Conservation (phyloP, 2,888 invertebrate species). For the Drosophila sordidula region DNA sequence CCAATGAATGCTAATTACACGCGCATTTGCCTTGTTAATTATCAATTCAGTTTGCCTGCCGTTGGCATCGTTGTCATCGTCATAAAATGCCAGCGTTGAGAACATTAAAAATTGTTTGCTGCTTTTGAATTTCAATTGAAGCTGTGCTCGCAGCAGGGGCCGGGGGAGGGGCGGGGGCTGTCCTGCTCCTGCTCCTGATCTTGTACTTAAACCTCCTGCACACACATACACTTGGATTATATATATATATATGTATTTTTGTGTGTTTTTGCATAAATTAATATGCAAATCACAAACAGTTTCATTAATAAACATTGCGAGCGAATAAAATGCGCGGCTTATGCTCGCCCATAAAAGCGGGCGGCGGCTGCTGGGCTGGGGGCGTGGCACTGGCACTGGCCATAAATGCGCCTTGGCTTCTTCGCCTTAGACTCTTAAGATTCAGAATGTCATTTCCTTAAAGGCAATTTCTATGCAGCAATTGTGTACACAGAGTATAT, state of each 20-base stretch:
- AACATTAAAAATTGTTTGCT: constrained; percentile 75
- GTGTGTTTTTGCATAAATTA: constrained; percentile 80
- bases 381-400: constrained; percentile 23
- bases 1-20: constrained; percentile 80
- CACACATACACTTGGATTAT: constrained; percentile 25
- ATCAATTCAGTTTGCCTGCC: constrained; percentile 77
- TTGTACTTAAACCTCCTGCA: constrained; percentile 12
- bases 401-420: constrained; percentile 49
- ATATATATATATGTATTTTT: constrained; percentile 44
- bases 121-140: constrained; percentile 78
- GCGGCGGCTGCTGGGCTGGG: constrained; percentile 4
- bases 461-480: constrained; percentile 64
- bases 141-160: constrained; percentile 1
- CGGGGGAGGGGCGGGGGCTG: not conserved
- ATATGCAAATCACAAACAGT: constrained; percentile 83
- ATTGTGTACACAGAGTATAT: constrained; percentile 22
- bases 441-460: constrained; percentile 59
- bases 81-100: constrained; percentile 72
- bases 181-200: constrained; percentile 3
- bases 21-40: constrained; percentile 82
- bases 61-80: constrained; percentile 53
- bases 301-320: constrained; percentile 82
- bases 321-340: constrained; percentile 73
- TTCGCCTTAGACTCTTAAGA: constrained; percentile 20
- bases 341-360: constrained; percentile 69